phyloP scores from a whole-genome alignment of 2,888 invertebrate species.

The Pimpla rufipes region DNA sequence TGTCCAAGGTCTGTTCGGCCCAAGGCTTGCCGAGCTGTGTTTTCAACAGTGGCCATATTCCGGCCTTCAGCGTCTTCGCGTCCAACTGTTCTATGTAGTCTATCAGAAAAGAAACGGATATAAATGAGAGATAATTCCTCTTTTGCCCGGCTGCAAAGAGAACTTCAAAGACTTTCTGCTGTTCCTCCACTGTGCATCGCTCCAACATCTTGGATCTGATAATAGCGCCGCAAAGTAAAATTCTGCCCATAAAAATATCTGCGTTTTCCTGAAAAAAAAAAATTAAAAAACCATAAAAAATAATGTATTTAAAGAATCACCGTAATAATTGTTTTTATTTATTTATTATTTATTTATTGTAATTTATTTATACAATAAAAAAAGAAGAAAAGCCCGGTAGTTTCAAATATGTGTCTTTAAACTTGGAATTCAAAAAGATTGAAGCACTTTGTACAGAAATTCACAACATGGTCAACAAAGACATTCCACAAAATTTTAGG shows the following conservation, averaged over 20 bases:
- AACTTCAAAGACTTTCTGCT: constrained; percentile 85
- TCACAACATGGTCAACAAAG: too few species aligned
- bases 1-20: constrained; percentile 89
- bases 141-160: constrained; percentile 87
- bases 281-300: constrained; percentile 63
- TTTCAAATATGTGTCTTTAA: neutral
- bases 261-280: constrained; percentile 89
- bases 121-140: constrained; percentile 88
- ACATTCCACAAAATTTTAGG: too few species aligned
- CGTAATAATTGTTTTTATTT: too few species aligned
- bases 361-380: too few species aligned
- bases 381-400: too few species aligned
- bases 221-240: constrained; percentile 90
- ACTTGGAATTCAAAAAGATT: neutral
- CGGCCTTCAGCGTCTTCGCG: constrained; percentile 86
- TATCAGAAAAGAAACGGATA: constrained; percentile 88
- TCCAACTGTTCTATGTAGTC: constrained; percentile 88
- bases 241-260: constrained; percentile 90
- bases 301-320: neutral
- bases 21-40: constrained; percentile 88
- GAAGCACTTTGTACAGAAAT: too few species aligned
- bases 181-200: constrained; percentile 86
- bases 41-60: constrained; percentile 88
- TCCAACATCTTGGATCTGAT: constrained; percentile 89
- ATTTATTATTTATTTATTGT: too few species aligned